phyloP scores from a whole-genome alignment of 2,888 invertebrate species.

The Ormyrus rosae region DNA sequence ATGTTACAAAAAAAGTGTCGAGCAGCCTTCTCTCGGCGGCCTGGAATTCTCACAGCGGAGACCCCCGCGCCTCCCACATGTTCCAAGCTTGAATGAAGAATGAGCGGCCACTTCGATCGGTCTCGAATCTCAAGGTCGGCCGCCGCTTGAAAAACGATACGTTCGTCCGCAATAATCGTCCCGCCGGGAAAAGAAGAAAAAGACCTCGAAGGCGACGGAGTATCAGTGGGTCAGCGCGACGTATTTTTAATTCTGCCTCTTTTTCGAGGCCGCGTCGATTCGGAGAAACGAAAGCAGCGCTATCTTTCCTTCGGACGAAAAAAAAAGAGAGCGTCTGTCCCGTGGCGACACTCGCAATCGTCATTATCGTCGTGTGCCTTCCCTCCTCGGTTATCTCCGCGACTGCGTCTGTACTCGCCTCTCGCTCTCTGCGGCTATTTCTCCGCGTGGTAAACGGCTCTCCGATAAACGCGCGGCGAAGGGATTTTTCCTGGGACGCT shows the following conservation, averaged over 20 bases:
- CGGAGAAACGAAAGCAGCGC: conserved; percentile 5
- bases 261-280: not conserved
- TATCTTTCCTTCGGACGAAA: conserved; percentile 7
- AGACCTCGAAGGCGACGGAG: not conserved
- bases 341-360: not conserved
- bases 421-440: too few relatives aligned
- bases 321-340: conserved; percentile 12
- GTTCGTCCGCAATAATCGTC: conserved; percentile 19
- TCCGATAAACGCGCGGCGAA: conserved; percentile 25
- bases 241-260: conserved; percentile 27
- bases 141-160: conserved; percentile 39
- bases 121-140: conserved; percentile 24
- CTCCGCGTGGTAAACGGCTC: conserved; percentile 3
- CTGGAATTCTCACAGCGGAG: too few relatives aligned
- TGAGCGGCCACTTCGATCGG: conserved; percentile 4
- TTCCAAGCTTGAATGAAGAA: not conserved
- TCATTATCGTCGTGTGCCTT: conserved; percentile 30
- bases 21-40: too few relatives aligned
- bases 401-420: too few relatives aligned
- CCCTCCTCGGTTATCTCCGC: not conserved
- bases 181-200: not conserved
- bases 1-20: too few relatives aligned
- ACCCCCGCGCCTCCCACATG: not conserved
- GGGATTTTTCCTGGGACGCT: conserved; percentile 36
- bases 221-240: not conserved